Conservation (phyloP, 2,888 invertebrate genomes). For the Trichacis sp. region DNA sequence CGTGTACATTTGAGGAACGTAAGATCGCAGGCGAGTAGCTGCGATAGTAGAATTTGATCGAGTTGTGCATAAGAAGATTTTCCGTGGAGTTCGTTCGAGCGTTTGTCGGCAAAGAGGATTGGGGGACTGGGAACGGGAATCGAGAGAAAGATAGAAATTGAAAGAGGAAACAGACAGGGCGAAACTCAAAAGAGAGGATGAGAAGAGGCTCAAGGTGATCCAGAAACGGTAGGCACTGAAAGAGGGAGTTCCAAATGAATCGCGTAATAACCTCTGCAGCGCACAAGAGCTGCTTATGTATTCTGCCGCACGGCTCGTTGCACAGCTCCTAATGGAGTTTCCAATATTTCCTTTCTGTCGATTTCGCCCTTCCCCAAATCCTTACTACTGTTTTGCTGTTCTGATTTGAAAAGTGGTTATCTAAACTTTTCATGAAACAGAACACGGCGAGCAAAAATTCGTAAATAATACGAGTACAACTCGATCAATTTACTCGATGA, state of each 20-base stretch:
- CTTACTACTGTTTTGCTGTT: no score
- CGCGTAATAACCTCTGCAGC: slow-evolving; percentile 57
- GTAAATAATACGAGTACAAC: no score
- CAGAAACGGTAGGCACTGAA: slow-evolving; percentile 9
- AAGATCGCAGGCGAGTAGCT: slow-evolving; percentile 25
- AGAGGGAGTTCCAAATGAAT: slow-evolving; percentile 63
- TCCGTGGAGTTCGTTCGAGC: slow-evolving; percentile 55
- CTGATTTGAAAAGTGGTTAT: no score
- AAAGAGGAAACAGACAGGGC: slow-evolving; percentile 27
- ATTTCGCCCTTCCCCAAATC: slow-evolving; percentile 19
- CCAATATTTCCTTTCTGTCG: slow-evolving; percentile 56
- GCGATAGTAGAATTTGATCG: slow-evolving; percentile 59
- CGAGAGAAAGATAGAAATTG: slow-evolving; percentile 22
- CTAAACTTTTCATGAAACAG: no score
- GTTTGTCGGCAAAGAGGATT: slow-evolving; percentile 64
- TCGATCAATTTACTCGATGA: no score
- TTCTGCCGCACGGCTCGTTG: slow-evolving; percentile 51
- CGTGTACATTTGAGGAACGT: no score
- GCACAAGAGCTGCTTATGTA: slow-evolving; percentile 57
- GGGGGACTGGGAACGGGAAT: slow-evolving; percentile 24
- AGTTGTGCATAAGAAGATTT: slow-evolving; percentile 64
- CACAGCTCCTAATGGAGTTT: slow-evolving; percentile 57
- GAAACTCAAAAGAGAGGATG: slow-evolving; percentile 20
- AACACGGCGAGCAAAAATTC: no score
- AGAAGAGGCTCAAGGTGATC: slow-evolving; percentile 8